phyloP scores from a whole-genome alignment of 2,797 vertebrate species.

The Acipenser transmontanus region DNA sequence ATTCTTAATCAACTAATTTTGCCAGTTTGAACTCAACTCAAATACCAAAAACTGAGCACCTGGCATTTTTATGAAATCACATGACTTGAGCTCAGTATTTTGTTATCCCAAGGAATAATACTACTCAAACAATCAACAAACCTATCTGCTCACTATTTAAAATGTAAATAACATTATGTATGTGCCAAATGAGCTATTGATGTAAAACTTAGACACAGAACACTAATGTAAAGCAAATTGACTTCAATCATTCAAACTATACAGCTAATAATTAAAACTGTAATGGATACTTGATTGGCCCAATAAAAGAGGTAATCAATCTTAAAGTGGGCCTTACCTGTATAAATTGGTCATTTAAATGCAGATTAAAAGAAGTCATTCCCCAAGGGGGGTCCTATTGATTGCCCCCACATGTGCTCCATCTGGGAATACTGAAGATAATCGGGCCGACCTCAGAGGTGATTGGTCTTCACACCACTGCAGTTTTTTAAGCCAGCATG shows the following conservation, averaged over 20 bases:
- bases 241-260: background rate
- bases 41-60: no score
- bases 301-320: slow-evolving; percentile 3
- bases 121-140: no score
- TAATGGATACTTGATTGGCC: background rate
- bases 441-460: background rate
- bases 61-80: no score
- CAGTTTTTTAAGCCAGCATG: background rate
- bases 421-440: background rate
- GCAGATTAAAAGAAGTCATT: slow-evolving; percentile 11
- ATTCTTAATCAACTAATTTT: no score
- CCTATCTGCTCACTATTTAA: no score
- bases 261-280: background rate
- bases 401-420: background rate
- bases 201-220: no score
- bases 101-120: no score
- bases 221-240: background rate
- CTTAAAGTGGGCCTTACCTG: background rate
- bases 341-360: slow-evolving; percentile 10
- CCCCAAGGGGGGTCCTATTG: background rate
- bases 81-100: no score
- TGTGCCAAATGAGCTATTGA: no score
- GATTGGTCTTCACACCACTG: background rate
- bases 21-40: no score
- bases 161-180: no score